Evolutionary conservation across 2,113 vertebrate genomes (phyloP), one percentile per base, ranked within the genome.

Genomic region (Prunella fulvescens): DNA sequence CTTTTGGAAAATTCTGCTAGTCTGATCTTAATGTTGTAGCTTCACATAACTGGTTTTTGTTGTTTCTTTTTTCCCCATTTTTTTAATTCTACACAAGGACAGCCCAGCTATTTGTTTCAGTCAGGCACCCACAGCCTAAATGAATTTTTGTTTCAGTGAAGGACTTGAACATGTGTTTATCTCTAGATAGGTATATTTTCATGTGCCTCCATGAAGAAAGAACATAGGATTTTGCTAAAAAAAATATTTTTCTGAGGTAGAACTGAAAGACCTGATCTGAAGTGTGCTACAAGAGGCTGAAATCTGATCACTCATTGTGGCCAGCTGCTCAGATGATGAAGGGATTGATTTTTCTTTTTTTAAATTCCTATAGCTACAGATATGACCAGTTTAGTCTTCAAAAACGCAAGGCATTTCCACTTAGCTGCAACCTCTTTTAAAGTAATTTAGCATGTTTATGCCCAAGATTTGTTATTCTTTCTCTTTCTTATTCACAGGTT

Each of bases 41-140:
- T 76, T 90, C 6, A 6, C 29, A 7, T 19, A 20, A 19, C 51
- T 81, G 31, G 0, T 42, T 80, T 76, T 81, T 64, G 10, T 48
- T 62, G 15, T 20, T 62, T 39, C 1, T 28, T 64, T 56, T 11
- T 10, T 0, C 5, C 22, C 5, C 2, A 1, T 23, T 31, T 35
- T 81, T 64, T 82, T 50, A 18, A 20, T 56, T 56, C 15, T 87
- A 11, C 29, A 50, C 12, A 19, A 31, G 48, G 44, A 67, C 61
- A 81, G 14, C 7, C 11, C 33, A 78, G 45, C 48, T 91, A 8
- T 70, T 88, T 86, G 37, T 56, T 94, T 92, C 45, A 57, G n/a
- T 65, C 26, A 78, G 35, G 69, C 53, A 88, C 37, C 28, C 73
- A 37, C 42, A 65, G 54, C 24, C 35, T 84, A 78, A 86, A 81